Percentiles rank a stretch among this genome's conserved stretches.
Evolutionary conservation across 1,140 invertebrate genomes (phyloP).

Genomic region (Scaptomyza montana): DNA sequence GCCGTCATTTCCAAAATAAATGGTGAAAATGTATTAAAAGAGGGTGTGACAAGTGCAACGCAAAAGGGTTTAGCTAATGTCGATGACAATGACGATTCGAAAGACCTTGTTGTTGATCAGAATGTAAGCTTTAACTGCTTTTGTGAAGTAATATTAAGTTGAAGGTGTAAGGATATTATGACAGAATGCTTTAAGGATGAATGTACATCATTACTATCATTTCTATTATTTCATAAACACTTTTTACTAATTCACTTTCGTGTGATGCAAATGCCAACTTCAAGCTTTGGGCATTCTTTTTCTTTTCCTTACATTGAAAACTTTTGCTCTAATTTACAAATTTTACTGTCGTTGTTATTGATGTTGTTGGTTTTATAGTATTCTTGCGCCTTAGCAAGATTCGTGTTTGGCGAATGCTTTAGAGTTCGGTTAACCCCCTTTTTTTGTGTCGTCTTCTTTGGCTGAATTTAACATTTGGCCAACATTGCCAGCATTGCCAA

Average conservation of each 20-base stretch:
- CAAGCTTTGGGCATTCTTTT: slow-evolving; percentile 23
- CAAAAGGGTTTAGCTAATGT: neutral
- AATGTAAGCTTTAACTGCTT: neutral
- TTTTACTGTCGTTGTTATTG: slow-evolving; percentile 31
- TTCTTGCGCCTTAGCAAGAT: slow-evolving; percentile 18
- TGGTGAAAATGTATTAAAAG: neutral
- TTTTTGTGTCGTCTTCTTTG: slow-evolving; percentile 19
- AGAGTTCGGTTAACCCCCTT: slow-evolving; percentile 49
- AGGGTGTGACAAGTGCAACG: slow-evolving; percentile 9
- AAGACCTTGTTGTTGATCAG: neutral
- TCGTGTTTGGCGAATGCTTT: slow-evolving; percentile 62
- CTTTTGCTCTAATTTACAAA: slow-evolving; percentile 19
- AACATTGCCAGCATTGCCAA: slow-evolving; percentile 39
- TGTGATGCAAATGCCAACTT: slow-evolving; percentile 2
- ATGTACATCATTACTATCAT: too few relatives aligned
- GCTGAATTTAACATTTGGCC: slow-evolving; percentile 58
- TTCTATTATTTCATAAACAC: neutral
- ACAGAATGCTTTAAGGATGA: neutral
- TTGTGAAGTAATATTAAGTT: too few relatives aligned
- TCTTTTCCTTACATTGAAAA: slow-evolving; percentile 6
- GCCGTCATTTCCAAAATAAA: slow-evolving; percentile 31
- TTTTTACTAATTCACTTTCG: neutral
- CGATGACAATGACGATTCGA: neutral
- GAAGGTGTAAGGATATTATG: too few relatives aligned
- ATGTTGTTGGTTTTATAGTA: slow-evolving; percentile 35